Conservation (phyloP, 1,140 invertebrate species). For the Aphelenchoides fujianensis region DNA sequence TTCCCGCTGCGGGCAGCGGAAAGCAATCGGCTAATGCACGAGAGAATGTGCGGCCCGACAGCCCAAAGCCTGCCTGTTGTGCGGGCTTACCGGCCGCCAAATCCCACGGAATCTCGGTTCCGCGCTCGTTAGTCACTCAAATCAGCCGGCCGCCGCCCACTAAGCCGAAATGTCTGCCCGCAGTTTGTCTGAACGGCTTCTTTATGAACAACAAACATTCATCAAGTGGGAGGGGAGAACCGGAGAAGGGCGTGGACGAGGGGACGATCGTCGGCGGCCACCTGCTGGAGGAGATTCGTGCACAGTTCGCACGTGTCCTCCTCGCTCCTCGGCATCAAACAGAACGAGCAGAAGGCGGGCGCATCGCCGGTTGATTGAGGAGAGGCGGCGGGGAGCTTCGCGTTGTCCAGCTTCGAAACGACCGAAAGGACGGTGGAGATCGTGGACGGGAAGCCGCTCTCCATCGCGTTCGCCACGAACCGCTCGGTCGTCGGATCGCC, state of each 20-base stretch:
- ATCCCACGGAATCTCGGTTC: no score
- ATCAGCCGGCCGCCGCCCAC: no score
- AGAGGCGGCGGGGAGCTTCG: no score
- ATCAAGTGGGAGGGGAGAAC: neutral
- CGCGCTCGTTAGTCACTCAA: no score
- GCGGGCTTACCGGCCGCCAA: no score
- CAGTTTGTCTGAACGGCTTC: no score
- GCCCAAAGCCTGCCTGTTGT: no score
- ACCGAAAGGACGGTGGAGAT: conserved; percentile 15
- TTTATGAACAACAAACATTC: conserved; percentile 4
- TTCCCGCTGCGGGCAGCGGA: no score
- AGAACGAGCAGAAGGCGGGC: neutral
- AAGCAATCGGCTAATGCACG: no score
- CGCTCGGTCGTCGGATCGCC: neutral
- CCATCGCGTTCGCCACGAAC: neutral
- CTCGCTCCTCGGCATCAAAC: neutral
- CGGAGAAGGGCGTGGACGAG: neutral
- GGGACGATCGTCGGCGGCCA: neutral
- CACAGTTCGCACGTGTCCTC: neutral
- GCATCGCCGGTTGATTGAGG: neutral
- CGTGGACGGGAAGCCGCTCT: conserved; percentile 3
- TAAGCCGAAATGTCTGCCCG: no score
- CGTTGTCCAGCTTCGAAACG: conserved; percentile 7
- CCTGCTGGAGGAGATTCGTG: neutral
- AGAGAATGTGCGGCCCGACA: no score